Evolutionary conservation across 2,888 invertebrate species (phyloP).

Genomic region (Machimus rusticus): DNA sequence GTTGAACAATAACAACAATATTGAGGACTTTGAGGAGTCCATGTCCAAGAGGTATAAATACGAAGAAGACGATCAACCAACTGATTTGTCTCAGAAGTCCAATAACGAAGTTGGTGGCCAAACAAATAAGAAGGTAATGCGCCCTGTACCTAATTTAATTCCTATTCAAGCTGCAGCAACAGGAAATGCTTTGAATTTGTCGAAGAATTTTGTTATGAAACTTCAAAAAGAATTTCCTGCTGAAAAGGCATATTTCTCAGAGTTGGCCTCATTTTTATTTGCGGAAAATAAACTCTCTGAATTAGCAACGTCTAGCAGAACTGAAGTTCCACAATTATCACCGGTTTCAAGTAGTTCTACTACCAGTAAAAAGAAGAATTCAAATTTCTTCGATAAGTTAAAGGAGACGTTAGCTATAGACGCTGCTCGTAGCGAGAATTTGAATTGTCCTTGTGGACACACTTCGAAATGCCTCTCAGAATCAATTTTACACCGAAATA

Average conservation of each 20-base stretch:
- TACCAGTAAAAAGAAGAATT: slow-evolving; percentile 64
- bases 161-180: slow-evolving; percentile 67
- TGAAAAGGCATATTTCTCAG: slow-evolving; percentile 65
- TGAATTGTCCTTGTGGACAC: slow-evolving; percentile 77
- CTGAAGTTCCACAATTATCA: slow-evolving; percentile 54
- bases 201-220: slow-evolving; percentile 59
- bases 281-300: slow-evolving; percentile 54
- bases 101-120: background rate
- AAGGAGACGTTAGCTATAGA: slow-evolving; percentile 76
- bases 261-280: slow-evolving; percentile 65
- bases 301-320: slow-evolving; percentile 49
- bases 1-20: slow-evolving; percentile 56
- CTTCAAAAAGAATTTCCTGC: slow-evolving; percentile 63
- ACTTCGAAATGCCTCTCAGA: slow-evolving; percentile 83
- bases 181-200: slow-evolving; percentile 58
- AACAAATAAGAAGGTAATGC: slow-evolving; percentile 61
- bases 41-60: slow-evolving; percentile 58
- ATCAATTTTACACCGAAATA: slow-evolving; percentile 79
- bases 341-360: slow-evolving; percentile 53
- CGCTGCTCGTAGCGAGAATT: slow-evolving; percentile 71
- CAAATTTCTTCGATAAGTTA: slow-evolving; percentile 82
- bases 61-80: slow-evolving; percentile 59
- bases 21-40: slow-evolving; percentile 59
- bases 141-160: slow-evolving; percentile 80
- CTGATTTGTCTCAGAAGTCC: slow-evolving; percentile 60